phyloP scores from a whole-genome alignment of 1,140 invertebrate genomes.

The Limonius californicus region DNA sequence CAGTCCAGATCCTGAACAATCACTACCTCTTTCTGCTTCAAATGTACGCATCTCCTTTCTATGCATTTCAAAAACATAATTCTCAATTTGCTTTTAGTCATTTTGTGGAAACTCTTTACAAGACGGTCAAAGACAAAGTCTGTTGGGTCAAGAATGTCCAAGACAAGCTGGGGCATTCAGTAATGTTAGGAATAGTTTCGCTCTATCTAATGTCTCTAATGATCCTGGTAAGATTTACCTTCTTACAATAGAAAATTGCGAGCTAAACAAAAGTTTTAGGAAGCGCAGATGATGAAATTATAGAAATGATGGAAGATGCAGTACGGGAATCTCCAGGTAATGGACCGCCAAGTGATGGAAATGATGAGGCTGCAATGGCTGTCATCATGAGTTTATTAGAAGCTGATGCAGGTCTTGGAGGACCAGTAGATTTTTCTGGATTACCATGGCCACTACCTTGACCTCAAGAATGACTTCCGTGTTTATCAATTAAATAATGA shows the following conservation, averaged over 20 bases:
- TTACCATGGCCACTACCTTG: slow-evolving; percentile 82
- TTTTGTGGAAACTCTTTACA: slow-evolving; percentile 34
- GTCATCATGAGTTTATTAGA: slow-evolving; percentile 90
- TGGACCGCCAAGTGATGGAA: slow-evolving; percentile 62
- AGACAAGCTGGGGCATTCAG: slow-evolving; percentile 18
- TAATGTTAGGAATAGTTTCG: slow-evolving; percentile 34
- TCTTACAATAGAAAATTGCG: too few species aligned
- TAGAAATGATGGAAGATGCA: slow-evolving; percentile 58
- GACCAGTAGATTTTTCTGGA: slow-evolving; percentile 79
- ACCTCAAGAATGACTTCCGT: slow-evolving; percentile 29
- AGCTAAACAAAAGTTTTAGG: slow-evolving; percentile 38
- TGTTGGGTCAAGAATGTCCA: background rate
- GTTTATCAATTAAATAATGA: too few species aligned
- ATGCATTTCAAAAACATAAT: too few species aligned
- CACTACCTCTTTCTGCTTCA: slow-evolving; percentile 24
- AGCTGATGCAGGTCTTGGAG: slow-evolving; percentile 63
- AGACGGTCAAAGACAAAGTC: slow-evolving; percentile 12
- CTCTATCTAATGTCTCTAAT: slow-evolving; percentile 37
- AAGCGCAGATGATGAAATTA: slow-evolving; percentile 53
- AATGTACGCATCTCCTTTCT: too few species aligned
- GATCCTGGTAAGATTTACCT: slow-evolving; percentile 45
- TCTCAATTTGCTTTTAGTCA: too few species aligned
- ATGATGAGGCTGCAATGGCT: slow-evolving; percentile 87
- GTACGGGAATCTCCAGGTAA: slow-evolving; percentile 50
- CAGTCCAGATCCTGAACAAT: slow-evolving; percentile 47